Evolutionary conservation across 2,113 vertebrate species (phyloP), one percentile per base, ranked within the genome.

Genomic region (Regulus satrapa): DNA sequence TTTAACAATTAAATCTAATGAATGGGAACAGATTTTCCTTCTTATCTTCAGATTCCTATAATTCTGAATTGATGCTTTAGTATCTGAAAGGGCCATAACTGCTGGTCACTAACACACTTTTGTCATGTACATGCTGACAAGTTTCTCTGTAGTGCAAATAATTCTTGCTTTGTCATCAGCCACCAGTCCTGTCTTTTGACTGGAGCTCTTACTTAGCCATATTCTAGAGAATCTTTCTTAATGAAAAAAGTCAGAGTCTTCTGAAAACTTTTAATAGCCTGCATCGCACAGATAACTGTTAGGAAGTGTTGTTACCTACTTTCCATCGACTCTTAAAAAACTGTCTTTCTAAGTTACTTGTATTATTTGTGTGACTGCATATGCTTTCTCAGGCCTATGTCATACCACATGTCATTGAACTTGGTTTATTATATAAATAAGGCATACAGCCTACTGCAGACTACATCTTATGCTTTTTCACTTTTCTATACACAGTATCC

Each of bases 391-490:
- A 56, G 85, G 28, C 29, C 66, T 28, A 45, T 71, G 34, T 90
- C 92, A 87, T 46, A 91, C 75, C 75, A 81, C 17, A 43, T 73
- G 36, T 38, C 91, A 94, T 66, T 89, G 79, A 89, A 68, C 34
- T 90, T 80, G 52, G 48, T 63, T 95, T 95, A 69, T 85, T 91
- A 90, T 52, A 90, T 74, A 89, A 88, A 58, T 63, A 94, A 96
- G 32, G 48, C 43, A 58, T 63, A 51, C 26, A 89, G 55, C 12
- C 55, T 89, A 36, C 49, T 89, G 51, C 36, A 93, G 69, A 48
- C n/a, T 82, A 43, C 29, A 73, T 74, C 63, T 92, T 83, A 26
- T 12, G 15, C 31, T 76, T 77, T 64, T 92, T 68, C 54, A 38
- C 48, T 89, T 94, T 93, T 84, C 71, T 68, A 31, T n/a, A 59